Conservation (phyloP, 2,888 invertebrate genomes). For the Lasioglossum malachurum region DNA sequence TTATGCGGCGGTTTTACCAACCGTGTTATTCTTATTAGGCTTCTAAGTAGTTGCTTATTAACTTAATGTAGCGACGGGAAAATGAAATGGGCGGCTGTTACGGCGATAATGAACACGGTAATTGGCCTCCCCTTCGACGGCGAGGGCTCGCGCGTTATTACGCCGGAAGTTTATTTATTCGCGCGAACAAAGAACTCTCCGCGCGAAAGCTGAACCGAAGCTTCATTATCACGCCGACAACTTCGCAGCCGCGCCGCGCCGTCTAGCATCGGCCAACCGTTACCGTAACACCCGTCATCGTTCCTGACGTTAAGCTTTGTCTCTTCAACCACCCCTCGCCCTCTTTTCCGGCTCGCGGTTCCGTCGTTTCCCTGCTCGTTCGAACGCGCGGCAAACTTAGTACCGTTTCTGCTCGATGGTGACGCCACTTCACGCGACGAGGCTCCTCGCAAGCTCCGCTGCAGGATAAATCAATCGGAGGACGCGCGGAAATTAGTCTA, state of each 20-base stretch:
- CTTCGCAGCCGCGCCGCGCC: neutral
- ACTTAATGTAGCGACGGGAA: conserved; percentile 27
- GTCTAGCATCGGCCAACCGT: neutral
- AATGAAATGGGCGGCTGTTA: conserved; percentile 47
- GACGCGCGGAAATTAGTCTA: neutral
- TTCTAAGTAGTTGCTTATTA: conserved; percentile 50
- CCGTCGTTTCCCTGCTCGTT: no score
- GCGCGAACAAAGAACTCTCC: conserved; percentile 8
- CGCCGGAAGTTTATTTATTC: conserved; percentile 38
- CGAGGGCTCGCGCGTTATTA: conserved; percentile 1
- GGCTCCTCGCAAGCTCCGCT: neutral
- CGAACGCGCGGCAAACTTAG: neutral
- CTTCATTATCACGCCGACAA: conserved; percentile 28
- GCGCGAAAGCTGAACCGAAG: conserved; percentile 27
- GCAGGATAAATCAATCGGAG: neutral
- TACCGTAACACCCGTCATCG: conserved; percentile 29
- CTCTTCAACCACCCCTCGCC: neutral
- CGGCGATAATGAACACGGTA: conserved; percentile 52
- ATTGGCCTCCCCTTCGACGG: conserved; percentile 33
- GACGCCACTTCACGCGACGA: conserved; percentile 27
- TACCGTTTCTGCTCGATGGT: neutral
- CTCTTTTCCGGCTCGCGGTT: neutral
- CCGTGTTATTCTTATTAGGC: conserved; percentile 21
- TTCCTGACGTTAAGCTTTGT: conserved; percentile 29
- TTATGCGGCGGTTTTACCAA: conserved; percentile 5